Conservation (phyloP, 1,140 invertebrate species). For the Neelides sp. region DNA sequence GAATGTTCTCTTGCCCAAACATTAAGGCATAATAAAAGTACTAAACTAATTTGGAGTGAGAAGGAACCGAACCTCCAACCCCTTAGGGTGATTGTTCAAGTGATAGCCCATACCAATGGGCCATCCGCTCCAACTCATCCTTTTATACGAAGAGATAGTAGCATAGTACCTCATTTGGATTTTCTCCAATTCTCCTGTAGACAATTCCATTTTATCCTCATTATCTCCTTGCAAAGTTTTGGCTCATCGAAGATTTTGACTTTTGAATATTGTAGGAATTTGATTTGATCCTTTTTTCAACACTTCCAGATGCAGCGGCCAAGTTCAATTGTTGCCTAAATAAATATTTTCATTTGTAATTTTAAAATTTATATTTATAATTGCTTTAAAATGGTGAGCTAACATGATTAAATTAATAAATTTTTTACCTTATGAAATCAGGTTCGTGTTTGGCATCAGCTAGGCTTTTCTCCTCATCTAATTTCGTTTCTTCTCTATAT, state of each 20-base stretch:
- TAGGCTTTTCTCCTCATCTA: slow-evolving; percentile 42
- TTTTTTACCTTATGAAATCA: slow-evolving; percentile 44
- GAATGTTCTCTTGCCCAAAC: slow-evolving; percentile 25
- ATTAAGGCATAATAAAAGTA: slow-evolving; percentile 20
- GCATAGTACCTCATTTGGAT: no score
- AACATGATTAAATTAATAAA: slow-evolving; percentile 6
- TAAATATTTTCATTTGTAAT: slow-evolving; percentile 4
- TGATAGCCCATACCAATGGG: no score
- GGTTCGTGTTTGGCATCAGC: slow-evolving; percentile 37
- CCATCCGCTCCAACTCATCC: no score
- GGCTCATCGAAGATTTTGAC: slow-evolving; percentile 50
- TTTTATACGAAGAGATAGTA: no score
- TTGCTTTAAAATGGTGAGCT: slow-evolving; percentile 10
- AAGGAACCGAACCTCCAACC: slow-evolving; percentile 9
- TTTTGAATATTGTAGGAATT: slow-evolving; percentile 71
- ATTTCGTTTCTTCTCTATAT: slow-evolving; percentile 49
- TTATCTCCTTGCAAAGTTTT: slow-evolving; percentile 52
- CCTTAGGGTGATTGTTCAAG: no score
- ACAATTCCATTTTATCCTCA: no score
- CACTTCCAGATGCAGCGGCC: slow-evolving; percentile 48
- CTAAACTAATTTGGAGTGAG: background rate
- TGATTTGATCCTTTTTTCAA: slow-evolving; percentile 62
- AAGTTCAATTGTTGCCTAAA: slow-evolving; percentile 52
- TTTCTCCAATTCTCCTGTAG: no score
- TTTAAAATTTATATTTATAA: no score